Evolutionary conservation across 2,797 vertebrate genomes (phyloP).

Genomic region (Trichosurus vulpecula): DNA sequence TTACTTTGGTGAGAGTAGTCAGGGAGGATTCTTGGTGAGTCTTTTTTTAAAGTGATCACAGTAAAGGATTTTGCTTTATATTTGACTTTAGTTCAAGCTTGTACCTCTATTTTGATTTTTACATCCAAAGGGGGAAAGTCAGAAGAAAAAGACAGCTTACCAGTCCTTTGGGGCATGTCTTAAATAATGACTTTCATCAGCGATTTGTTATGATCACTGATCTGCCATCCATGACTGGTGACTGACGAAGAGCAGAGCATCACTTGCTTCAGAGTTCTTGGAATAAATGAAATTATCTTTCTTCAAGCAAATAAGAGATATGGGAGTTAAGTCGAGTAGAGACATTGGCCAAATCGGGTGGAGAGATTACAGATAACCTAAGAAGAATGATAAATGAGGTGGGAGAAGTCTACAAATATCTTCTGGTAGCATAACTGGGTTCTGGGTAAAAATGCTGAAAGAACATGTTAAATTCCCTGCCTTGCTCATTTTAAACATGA

Average conservation of each 20-base stretch:
- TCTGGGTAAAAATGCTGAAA: slow-evolving; percentile 41
- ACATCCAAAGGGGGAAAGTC: slow-evolving; percentile 21
- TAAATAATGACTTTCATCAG: slow-evolving; percentile 76
- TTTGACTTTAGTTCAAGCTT: slow-evolving; percentile 63
- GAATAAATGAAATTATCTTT: slow-evolving; percentile 51
- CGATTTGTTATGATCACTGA: slow-evolving; percentile 65
- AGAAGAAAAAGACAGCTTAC: slow-evolving; percentile 56
- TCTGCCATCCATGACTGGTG: slow-evolving; percentile 69
- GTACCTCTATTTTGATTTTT: slow-evolving; percentile 38
- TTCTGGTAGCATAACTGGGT: slow-evolving; percentile 34
- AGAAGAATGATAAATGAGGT: slow-evolving; percentile 41
- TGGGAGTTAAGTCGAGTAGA: slow-evolving; percentile 50
- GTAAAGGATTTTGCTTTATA: slow-evolving; percentile 52
- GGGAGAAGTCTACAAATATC: slow-evolving; percentile 47
- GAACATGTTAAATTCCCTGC: slow-evolving; percentile 47
- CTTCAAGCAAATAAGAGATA: slow-evolving; percentile 51
- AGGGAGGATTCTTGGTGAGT: slow-evolving; percentile 48
- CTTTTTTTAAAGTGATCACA: slow-evolving; percentile 49
- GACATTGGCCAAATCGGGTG: neutral
- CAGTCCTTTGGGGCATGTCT: slow-evolving; percentile 65
- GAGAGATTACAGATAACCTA: slow-evolving; percentile 33
- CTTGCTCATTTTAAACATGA: neutral
- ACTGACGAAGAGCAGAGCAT: slow-evolving; percentile 66
- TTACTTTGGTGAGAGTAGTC: slow-evolving; percentile 58
- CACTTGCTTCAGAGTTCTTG: slow-evolving; percentile 64